These are phyloP conservation scores for Gryllus longicercus DNA, from an alignment of 2,888 invertebrate genomes.

Conservation along the genomic window DNA sequence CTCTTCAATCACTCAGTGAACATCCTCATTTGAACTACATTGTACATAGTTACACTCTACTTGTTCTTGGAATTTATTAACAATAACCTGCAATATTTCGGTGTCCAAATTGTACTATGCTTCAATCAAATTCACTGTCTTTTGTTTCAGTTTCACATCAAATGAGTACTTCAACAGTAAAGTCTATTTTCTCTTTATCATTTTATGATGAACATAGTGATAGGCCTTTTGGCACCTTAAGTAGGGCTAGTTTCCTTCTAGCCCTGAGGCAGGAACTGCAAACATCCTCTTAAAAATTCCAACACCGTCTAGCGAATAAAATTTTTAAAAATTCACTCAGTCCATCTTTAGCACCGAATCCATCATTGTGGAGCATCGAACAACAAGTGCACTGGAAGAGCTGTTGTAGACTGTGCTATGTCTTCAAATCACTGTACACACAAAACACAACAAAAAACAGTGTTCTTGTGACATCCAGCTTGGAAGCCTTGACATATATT, in stretches of 20 bases:
- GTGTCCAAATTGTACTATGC: not conserved
- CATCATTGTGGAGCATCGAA: conserved; percentile 26
- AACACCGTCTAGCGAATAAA: not conserved
- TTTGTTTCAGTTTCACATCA: not conserved
- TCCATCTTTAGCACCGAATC: conserved; percentile 24
- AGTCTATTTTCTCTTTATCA: not conserved
- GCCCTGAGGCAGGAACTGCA: not conserved
- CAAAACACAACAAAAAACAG: conserved; percentile 20
- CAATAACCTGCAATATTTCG: conserved; percentile 17
- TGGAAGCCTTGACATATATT: conserved; percentile 35
- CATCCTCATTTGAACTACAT: not conserved
- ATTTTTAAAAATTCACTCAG: not conserved
- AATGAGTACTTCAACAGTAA: not conserved
- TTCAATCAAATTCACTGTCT: not conserved
- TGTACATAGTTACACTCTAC: not conserved
- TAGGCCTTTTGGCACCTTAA: conserved; percentile 11
- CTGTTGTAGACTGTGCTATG: not conserved
- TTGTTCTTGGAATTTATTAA: not conserved
- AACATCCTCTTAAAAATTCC: not conserved
- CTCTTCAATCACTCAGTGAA: not conserved
- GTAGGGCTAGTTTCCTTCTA: not conserved
- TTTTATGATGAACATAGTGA: not conserved
- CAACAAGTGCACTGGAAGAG: conserved; percentile 30
- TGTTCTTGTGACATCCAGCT: conserved; percentile 25
- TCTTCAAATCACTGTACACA: conserved; percentile 18